Percentiles rank a stretch among this genome's conserved stretches.
Conservation (phyloP, 1,140 invertebrate genomes). For the Pantala flavescens region DNA sequence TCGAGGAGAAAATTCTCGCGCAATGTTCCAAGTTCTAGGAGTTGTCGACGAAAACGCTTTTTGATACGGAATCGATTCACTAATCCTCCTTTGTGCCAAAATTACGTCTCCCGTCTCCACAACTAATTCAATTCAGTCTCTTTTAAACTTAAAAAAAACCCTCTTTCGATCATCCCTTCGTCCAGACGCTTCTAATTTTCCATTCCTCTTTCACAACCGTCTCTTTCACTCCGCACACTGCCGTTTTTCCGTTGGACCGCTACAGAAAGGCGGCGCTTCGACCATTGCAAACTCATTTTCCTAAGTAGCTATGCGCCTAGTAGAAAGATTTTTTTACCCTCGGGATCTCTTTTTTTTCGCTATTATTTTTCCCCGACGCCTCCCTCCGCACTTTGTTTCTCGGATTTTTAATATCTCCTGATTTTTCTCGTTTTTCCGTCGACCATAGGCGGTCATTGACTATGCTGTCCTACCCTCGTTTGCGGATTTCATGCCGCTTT, state of each 20-base stretch:
- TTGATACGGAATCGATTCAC: neutral
- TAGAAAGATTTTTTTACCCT: too few species aligned
- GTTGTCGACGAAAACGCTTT: neutral
- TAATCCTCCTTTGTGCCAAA: neutral
- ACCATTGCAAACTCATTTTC: neutral
- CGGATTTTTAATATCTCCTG: too few species aligned
- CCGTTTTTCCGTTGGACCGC: neutral
- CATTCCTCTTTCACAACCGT: neutral
- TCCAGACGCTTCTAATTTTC: neutral
- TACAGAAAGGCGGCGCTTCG: neutral
- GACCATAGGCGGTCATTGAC: too few species aligned
- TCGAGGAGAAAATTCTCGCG: neutral
- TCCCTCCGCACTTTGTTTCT: too few species aligned
- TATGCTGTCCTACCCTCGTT: too few species aligned
- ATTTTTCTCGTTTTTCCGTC: too few species aligned
- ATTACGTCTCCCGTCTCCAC: neutral
- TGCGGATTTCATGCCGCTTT: too few species aligned
- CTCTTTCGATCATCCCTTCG: neutral
- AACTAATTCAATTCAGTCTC: neutral
- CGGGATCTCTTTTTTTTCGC: too few species aligned
- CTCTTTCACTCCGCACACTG: neutral
- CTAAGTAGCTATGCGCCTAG: too few species aligned
- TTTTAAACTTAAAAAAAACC: neutral
- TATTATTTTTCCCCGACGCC: too few species aligned
- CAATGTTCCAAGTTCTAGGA: neutral